Evolutionary conservation across 2,113 vertebrate species (phyloP), one percentile per base, ranked within the genome.

Genomic region (Ageneiosus marmoratus): DNA sequence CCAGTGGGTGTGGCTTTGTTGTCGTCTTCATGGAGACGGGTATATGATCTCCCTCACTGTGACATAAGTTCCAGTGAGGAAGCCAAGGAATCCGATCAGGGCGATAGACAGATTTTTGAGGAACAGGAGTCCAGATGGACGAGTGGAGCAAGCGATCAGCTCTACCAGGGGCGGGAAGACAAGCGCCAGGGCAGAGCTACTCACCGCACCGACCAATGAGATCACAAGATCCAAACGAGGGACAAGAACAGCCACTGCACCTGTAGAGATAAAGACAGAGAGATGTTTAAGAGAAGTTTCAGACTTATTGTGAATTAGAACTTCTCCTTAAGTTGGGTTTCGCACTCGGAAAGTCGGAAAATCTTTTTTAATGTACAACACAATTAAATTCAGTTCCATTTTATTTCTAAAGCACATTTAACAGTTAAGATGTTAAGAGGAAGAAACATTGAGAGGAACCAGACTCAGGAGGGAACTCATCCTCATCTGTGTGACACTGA

Each of bases 211-310:
- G 0, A 97, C 95, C 0, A 97, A 92, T 24, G 96, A 96, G 87
- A 97, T 97, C 55, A 97, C 96, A 63, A 97, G 88, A 89, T 97
- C 96, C 5, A 97, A 91, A 24, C 94, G 94, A 53, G 96, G 96
- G 84, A 97, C 95, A 65, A 91, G 69, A 41, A 90, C 82, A 1
- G 90, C 89, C 0, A 83, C 58, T 4, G 85, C 79, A 62, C 82
- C 85, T 83, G 32, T 3, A 51, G n/a, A 79, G 58, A 70, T 62
- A 80, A 41, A 73, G n/a, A 80, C n/a, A 18, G 6, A 27, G 13
- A 27, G 5, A 8, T 41, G 37, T 41, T 41, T 2, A 41, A 41
- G 37, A 5, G 37, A 41, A 41, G 37, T 41, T n/a, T n/a, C n/a
- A n/a, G n/a, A n/a, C n/a, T n/a, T n/a, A n/a, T n/a, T n/a, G n/a